A percentile compares a stretch with the other conserved stretches of the same genome.
Conservation (phyloP, 2,797 vertebrate genomes). For the Micropoecilia bifurca region DNA sequence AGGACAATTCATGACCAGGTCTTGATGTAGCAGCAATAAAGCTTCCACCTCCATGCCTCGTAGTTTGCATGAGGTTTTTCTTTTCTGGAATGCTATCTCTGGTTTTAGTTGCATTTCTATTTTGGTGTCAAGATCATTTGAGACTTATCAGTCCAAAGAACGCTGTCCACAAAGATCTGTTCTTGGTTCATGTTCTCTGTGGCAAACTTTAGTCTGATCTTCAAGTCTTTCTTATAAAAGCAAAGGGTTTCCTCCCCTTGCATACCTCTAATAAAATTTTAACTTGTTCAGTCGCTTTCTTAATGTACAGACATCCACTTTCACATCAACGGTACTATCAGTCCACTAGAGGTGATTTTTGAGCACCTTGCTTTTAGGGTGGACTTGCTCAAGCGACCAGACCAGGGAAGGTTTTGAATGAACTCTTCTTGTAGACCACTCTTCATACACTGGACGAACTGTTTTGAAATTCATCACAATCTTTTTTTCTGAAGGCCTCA, state of each 20-base stretch:
- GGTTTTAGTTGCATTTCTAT: neutral
- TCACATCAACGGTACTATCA: neutral
- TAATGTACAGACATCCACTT: neutral
- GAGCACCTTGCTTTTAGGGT: neutral
- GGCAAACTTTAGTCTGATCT: neutral
- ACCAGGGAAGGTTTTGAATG: neutral
- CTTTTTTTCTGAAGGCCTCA: neutral
- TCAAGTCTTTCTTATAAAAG: neutral
- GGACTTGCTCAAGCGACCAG: neutral
- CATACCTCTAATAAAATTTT: neutral
- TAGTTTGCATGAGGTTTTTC: neutral
- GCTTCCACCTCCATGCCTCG: neutral
- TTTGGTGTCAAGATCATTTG: neutral
- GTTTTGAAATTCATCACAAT: neutral
- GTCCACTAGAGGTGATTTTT: neutral
- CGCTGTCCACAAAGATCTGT: neutral
- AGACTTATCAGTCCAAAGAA: neutral
- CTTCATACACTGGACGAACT: neutral
- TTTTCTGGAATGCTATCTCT: neutral
- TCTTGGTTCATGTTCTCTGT: neutral
- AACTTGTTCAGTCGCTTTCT: neutral
- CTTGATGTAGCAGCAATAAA: neutral
- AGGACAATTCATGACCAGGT: neutral
- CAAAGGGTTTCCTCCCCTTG: neutral
- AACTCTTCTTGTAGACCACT: neutral